Conservation (phyloP, 2,113 vertebrate genomes). For the Phoxinus phoxinus region DNA sequence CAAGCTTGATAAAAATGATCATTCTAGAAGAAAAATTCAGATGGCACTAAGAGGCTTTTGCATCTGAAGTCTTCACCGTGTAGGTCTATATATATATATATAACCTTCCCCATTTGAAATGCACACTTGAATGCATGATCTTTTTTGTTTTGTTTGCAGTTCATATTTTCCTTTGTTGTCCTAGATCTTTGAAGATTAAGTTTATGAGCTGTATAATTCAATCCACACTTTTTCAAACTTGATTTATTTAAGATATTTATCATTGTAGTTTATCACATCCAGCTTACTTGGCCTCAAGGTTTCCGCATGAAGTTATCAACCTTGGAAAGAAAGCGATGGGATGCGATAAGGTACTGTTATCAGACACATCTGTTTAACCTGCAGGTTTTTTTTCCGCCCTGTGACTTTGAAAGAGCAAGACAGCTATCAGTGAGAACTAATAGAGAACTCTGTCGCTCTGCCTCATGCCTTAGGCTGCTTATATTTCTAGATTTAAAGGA, state of each 20-base stretch:
- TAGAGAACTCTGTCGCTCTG: conserved; percentile 42
- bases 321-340: conserved; percentile 52
- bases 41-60: too few species aligned
- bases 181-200: conserved; percentile 1
- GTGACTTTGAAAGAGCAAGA: conserved; percentile 58
- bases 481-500: conserved; percentile 61
- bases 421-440: conserved; percentile 49
- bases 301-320: conserved; percentile 27
- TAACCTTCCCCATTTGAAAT: background rate
- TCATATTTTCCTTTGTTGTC: background rate
- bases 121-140: background rate
- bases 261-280: conserved; percentile 7
- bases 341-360: conserved; percentile 52
- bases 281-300: conserved; percentile 18
- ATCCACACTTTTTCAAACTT: background rate
- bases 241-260: conserved; percentile 37
- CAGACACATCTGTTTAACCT: conserved; percentile 49
- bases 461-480: conserved; percentile 52
- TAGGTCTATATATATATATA: too few species aligned
- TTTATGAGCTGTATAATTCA: conserved; percentile 5
- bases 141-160: background rate
- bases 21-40: too few species aligned
- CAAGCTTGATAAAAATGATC: too few species aligned
- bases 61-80: too few species aligned
- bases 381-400: conserved; percentile 38